These are phyloP conservation scores for Pionites leucogaster DNA, from an alignment of 2,113 vertebrate genomes.

Conservation along the genomic window DNA sequence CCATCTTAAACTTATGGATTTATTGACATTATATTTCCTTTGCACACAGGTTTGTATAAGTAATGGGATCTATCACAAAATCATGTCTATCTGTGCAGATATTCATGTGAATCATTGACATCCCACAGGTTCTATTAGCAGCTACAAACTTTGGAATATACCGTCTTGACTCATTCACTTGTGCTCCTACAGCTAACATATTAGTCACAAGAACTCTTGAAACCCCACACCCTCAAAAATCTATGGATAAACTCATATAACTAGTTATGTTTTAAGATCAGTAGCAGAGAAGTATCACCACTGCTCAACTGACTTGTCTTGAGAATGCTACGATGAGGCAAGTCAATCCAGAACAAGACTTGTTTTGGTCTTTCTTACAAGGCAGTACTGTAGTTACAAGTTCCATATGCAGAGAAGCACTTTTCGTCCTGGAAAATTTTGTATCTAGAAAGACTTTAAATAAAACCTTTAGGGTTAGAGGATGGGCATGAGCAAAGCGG, in stretches of 20 bases:
- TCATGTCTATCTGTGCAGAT: background rate
- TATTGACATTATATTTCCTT: fast-evolving
- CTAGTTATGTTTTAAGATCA: background rate
- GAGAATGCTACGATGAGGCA: background rate
- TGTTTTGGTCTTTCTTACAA: background rate
- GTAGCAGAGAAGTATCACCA: background rate
- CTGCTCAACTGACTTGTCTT: background rate
- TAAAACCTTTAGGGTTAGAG: background rate
- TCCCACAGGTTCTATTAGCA: background rate
- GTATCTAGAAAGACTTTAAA: background rate
- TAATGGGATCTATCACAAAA: background rate
- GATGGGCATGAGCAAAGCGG: background rate
- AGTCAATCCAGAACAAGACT: background rate
- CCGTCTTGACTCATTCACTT: background rate
- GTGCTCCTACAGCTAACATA: background rate
- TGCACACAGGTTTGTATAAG: background rate
- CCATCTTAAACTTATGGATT: background rate
- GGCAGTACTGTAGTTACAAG: background rate
- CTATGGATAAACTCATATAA: background rate
- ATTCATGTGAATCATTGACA: background rate
- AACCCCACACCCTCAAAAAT: background rate
- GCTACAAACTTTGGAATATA: background rate
- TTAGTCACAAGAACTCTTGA: background rate
- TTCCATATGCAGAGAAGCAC: background rate
- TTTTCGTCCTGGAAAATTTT: background rate